A percentile compares a stretch with the other conserved stretches of the same genome.
These are phyloP conservation scores for Acipenser transmontanus DNA, from an alignment of 2,797 vertebrate species.

Conservation along the genomic window DNA sequence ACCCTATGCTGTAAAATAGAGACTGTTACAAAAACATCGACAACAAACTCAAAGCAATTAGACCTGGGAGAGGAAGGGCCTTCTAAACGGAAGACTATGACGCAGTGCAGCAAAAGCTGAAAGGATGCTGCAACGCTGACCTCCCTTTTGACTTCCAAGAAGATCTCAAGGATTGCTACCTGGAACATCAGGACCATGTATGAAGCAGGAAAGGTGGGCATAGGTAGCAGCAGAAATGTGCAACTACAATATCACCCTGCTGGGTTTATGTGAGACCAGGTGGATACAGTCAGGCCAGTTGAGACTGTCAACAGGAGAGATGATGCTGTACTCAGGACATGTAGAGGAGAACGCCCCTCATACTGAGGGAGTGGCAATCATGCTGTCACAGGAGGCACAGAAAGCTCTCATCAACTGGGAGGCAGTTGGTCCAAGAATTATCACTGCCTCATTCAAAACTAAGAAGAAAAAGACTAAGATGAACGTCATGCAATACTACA, in stretches of 20 bases:
- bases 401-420: constrained; percentile 13
- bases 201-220: background rate
- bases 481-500: constrained; percentile 13
- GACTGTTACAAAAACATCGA: background rate
- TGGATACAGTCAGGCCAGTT: constrained; percentile 1
- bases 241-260: background rate
- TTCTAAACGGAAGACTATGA: constrained; percentile 1
- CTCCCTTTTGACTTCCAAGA: constrained; percentile 4
- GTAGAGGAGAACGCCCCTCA: constrained; percentile 1
- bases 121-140: background rate
- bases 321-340: constrained; percentile 1
- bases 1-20: background rate
- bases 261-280: constrained; percentile 4
- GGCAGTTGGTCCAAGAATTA: background rate
- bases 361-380: constrained; percentile 7
- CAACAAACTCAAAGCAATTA: background rate
- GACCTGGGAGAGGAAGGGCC: background rate
- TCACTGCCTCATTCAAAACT: constrained; percentile 9
- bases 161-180: background rate
- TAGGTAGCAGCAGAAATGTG: constrained; percentile 5
- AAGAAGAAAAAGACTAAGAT: constrained; percentile 7
- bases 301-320: constrained; percentile 4
- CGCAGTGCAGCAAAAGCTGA: background rate
- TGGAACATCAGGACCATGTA: constrained; percentile 8
- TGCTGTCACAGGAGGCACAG: constrained; percentile 11